phyloP scores from a whole-genome alignment of 2,888 invertebrate genomes.

The Zhengitettix transpicula region DNA sequence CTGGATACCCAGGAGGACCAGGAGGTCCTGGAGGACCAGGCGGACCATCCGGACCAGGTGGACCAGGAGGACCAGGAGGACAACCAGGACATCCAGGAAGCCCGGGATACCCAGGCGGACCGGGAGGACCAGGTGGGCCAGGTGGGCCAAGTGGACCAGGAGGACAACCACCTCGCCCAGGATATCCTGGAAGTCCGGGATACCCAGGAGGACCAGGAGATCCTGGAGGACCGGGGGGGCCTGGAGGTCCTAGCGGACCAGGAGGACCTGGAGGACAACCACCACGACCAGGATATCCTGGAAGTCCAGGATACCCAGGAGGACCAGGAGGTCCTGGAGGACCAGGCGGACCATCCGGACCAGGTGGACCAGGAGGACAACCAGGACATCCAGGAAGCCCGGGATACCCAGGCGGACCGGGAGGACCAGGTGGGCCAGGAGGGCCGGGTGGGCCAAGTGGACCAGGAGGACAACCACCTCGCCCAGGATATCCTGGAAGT shows the following conservation, averaged over 20 bases:
- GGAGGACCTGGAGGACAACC: slow-evolving; percentile 14
- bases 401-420: slow-evolving; percentile 16
- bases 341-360: slow-evolving; percentile 14
- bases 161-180: slow-evolving; percentile 12
- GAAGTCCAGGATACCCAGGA: slow-evolving; percentile 5
- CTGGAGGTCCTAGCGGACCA: slow-evolving; percentile 16
- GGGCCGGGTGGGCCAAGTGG: slow-evolving; percentile 4
- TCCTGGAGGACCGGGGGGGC: slow-evolving; percentile 16
- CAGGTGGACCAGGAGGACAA: slow-evolving; percentile 12
- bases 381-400: slow-evolving; percentile 5
- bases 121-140: slow-evolving; percentile 13
- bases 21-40: slow-evolving; percentile 5
- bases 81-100: slow-evolving; percentile 13
- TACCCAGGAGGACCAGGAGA: slow-evolving; percentile 1
- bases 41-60: slow-evolving; percentile 13
- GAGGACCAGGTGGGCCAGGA: slow-evolving; percentile 10
- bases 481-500: slow-evolving; percentile 18
- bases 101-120: slow-evolving; percentile 12
- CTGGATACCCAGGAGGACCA: slow-evolving; percentile 15
- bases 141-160: slow-evolving; percentile 9
- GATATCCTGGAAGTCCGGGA: slow-evolving; percentile 8
- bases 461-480: slow-evolving; percentile 18
- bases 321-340: slow-evolving; percentile 1
- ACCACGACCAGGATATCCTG: slow-evolving; percentile 4
- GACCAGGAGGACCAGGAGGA: slow-evolving; percentile 15